Percentiles rank a stretch among this genome's conserved stretches.
phyloP scores from a whole-genome alignment of 2,888 invertebrate species.

The Tinea pellionella region DNA sequence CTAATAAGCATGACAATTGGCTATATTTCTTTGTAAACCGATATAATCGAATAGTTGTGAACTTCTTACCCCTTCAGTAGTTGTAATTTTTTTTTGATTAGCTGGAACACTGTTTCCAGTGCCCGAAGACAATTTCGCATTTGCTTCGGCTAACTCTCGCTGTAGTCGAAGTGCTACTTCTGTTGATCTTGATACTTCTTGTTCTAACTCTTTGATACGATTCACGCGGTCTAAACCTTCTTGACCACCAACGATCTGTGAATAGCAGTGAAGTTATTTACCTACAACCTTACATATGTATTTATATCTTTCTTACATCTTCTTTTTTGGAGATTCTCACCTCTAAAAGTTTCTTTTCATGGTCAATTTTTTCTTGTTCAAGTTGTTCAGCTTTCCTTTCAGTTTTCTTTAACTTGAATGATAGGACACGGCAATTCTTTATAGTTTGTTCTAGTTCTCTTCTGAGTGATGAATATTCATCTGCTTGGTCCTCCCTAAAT shows the following conservation, averaged over 20 bases:
- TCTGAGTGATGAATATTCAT: conserved; percentile 93
- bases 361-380: conserved; percentile 85
- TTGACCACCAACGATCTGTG: conserved; percentile 69
- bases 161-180: conserved; percentile 78
- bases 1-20: not conserved
- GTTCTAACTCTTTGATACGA: conserved; percentile 84
- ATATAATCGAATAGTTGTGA: no score
- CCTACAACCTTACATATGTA: not conserved
- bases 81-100: conserved; percentile 70
- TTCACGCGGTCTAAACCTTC: conserved; percentile 73
- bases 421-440: conserved; percentile 97
- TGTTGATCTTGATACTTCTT: conserved; percentile 84
- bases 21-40: no score
- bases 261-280: no score
- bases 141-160: conserved; percentile 76
- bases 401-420: conserved; percentile 96
- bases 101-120: conserved; percentile 43
- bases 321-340: conserved; percentile 23
- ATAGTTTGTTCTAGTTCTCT: conserved; percentile 96
- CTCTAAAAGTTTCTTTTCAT: conserved; percentile 75
- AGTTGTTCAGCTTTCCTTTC: conserved; percentile 90
- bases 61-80: conserved; percentile 71
- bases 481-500: conserved; percentile 93
- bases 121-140: conserved; percentile 59
- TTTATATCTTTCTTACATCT: not conserved